Base-by-base conservation (phyloP, 2,797 vertebrate genomes). In the Brotula barbata region DNA sequence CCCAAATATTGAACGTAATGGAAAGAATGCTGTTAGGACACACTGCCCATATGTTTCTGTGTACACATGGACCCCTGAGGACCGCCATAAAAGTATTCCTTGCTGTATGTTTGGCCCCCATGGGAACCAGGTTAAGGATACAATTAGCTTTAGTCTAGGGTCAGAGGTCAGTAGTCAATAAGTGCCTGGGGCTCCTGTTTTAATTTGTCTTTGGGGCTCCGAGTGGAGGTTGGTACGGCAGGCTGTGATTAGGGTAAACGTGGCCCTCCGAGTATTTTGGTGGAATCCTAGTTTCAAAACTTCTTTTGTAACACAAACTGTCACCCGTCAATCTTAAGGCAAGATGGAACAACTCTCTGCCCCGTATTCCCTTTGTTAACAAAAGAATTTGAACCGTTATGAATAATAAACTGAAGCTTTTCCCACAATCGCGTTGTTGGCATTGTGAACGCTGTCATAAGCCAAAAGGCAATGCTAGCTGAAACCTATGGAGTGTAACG, bases 141-240 rank as follows among this genome's bases (percentile, higher is more conserved):
- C 74, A 73, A 71, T 81, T 82, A 84, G 75, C 68, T 61, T 61
- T 73, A 39, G 51, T 54, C 50, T 40, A 34, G 61, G 85, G 77
- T 88, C 82, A 85, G 39, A 79, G 84, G 76, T 86, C 73, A 83
- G 51, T 75, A 80, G 75, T 68, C 78, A 77, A 59, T 81, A 72
- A 78, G 67, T 59, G 72, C 62, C 74, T 71, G 64, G 56, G 46
- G 64, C 48, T 77, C 68, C 64, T 53, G 68, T 74, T 85, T 75
- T 85, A 77, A 87, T 78, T 85, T 78, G 70, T 37, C 64, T 82
- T 55, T 51, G 23, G 66, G 64, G 69, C 68, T 67, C 50, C 66
- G 22, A 48, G 40, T 68, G 47, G 47, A 46, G 68, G 76, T 46
- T 65, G 44, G 58, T 68, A 68, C 40, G 7, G 40, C 34, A 55